phyloP scores from a whole-genome alignment of 2,113 vertebrate genomes.

The Laterallus jamaicensis region DNA sequence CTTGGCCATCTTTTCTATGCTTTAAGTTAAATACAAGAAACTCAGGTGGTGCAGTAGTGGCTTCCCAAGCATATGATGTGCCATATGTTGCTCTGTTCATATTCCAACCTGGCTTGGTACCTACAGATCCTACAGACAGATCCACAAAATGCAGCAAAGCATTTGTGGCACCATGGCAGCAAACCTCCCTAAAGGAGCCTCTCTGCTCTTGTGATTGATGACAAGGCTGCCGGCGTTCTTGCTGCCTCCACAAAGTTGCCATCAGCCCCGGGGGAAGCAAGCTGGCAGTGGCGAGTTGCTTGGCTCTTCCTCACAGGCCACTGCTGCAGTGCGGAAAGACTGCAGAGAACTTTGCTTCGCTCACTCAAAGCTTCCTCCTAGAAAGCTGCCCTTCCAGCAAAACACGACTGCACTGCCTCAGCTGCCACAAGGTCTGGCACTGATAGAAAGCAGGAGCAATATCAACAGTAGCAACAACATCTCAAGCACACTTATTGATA shows the following conservation, averaged over 20 bases:
- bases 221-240: neutral
- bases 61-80: neutral
- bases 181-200: neutral
- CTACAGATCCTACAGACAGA: neutral
- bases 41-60: neutral
- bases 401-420: neutral
- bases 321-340: neutral
- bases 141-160: neutral
- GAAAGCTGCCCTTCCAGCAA: neutral
- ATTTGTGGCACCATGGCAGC: neutral
- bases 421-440: neutral
- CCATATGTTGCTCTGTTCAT: neutral
- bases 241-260: neutral
- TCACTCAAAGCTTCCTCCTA: neutral
- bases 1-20: neutral
- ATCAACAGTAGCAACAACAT: neutral
- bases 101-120: neutral
- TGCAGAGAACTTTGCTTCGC: neutral
- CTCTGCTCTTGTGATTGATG: neutral
- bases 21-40: conserved; percentile 2
- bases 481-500: neutral
- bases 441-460: neutral
- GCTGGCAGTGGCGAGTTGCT: neutral
- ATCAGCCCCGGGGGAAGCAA: neutral
- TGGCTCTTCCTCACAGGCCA: neutral